A percentile compares a stretch with the other conserved stretches of the same genome.
Evolutionary conservation across 2,113 vertebrate species (phyloP).

Genomic region (human (Homo sapiens)): DNA sequence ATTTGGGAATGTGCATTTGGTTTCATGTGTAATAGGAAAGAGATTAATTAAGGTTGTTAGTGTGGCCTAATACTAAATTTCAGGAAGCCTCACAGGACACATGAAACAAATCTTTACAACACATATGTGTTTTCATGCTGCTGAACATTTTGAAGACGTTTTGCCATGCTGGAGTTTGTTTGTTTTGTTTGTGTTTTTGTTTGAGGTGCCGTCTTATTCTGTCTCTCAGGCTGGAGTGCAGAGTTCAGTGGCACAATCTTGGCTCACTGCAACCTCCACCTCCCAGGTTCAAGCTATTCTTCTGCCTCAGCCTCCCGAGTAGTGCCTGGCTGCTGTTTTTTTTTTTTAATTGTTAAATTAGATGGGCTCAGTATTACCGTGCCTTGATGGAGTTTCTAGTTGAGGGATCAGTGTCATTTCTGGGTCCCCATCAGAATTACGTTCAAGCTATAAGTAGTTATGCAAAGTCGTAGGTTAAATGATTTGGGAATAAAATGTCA

Average conservation of each 20-base stretch:
- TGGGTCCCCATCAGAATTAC: slow-evolving; percentile 62
- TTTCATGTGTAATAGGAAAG: neutral
- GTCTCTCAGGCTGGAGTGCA: no score
- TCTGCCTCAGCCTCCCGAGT: no score
- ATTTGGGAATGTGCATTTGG: neutral
- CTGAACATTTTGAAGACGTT: neutral
- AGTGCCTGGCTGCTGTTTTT: neutral
- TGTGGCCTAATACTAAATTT: neutral
- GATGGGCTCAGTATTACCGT: neutral
- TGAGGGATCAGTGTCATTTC: slow-evolving; percentile 25
- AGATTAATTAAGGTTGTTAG: neutral
- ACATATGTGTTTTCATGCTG: neutral
- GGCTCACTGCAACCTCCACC: no score
- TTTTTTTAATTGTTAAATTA: neutral
- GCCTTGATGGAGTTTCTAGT: neutral
- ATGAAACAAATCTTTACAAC: neutral
- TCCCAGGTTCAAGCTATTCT: no score
- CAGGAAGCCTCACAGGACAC: neutral
- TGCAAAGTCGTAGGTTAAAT: slow-evolving; percentile 86
- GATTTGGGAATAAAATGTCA: slow-evolving; percentile 86
- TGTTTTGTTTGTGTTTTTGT: no score
- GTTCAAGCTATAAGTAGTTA: slow-evolving; percentile 77
- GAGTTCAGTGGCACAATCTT: no score
- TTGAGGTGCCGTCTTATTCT: no score
- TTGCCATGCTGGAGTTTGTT: neutral